Evolutionary conservation across 2,113 vertebrate species (phyloP).

Genomic region (Phylloscopus whistleri): DNA sequence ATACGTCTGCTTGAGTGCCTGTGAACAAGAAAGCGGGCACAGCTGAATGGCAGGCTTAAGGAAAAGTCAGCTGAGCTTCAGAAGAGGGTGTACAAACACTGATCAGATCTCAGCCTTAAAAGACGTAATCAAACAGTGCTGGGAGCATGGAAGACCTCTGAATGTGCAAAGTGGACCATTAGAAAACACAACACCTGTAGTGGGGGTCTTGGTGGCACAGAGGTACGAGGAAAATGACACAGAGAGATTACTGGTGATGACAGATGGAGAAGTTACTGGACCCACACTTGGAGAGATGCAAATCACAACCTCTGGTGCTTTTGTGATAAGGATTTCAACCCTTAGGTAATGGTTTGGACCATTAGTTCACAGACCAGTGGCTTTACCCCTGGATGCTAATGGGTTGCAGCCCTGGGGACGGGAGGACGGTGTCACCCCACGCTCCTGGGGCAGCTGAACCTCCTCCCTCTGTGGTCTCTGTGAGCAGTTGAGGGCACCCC

Average conservation of each 20-base stretch:
- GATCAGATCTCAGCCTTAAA: conserved; percentile 44
- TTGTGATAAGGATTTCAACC: neutral
- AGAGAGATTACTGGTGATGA: neutral
- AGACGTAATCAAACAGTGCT: conserved; percentile 26
- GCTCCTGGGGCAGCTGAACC: neutral
- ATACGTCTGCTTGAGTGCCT: conserved; percentile 41
- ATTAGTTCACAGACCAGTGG: conserved; percentile 4
- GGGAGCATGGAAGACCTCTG: neutral
- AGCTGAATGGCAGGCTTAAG: conserved; percentile 30
- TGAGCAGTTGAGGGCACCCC: neutral
- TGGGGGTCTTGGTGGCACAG: neutral
- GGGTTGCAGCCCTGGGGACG: neutral
- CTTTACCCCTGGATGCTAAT: neutral
- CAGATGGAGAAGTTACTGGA: neutral
- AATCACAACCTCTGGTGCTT: neutral
- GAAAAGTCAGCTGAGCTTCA: conserved; percentile 23
- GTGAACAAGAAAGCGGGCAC: neutral
- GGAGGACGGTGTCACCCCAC: neutral
- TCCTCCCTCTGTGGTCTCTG: neutral
- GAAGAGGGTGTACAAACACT: neutral
- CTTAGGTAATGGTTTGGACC: neutral
- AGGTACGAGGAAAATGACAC: neutral
- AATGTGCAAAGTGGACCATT: conserved; percentile 44
- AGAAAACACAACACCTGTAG: conserved; percentile 27
- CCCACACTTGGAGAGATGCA: neutral